Percentiles rank a stretch among this genome's conserved stretches.
These are phyloP conservation scores for Rhinoptilus africanus DNA, from an alignment of 2,113 vertebrate species.

Conservation along the genomic window DNA sequence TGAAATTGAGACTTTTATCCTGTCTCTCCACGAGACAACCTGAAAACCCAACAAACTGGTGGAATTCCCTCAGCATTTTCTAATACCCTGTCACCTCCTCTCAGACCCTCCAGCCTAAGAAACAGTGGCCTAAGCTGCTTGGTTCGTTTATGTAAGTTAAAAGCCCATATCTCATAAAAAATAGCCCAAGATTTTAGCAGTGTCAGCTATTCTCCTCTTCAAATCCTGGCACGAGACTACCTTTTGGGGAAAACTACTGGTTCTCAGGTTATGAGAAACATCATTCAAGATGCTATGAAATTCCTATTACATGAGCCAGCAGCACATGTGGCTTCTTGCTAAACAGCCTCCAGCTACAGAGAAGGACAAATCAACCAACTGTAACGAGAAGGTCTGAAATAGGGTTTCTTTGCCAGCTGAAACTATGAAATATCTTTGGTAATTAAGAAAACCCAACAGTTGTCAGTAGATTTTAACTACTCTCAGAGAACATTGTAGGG, in stretches of 20 bases:
- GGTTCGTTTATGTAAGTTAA: not conserved
- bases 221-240: not conserved
- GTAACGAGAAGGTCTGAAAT: not conserved
- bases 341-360: not conserved
- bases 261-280: not conserved
- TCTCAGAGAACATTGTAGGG: not conserved
- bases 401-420: not conserved
- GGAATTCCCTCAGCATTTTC: not conserved
- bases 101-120: not conserved
- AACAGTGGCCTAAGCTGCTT: not conserved
- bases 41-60: not conserved
- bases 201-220: not conserved
- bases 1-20: not conserved
- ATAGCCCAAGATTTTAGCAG: not conserved
- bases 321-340: not conserved
- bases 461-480: not conserved
- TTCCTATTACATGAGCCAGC: not conserved
- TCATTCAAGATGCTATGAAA: not conserved
- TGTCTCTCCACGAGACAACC: not conserved
- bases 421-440: not conserved
- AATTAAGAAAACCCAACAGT: not conserved
- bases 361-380: not conserved
- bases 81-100: not conserved
- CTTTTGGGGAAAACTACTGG: not conserved
- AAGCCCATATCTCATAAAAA: not conserved